A percentile compares a stretch with the other conserved stretches of the same genome.
Conservation (phyloP, 1,140 invertebrate genomes). For the Pogonomyrmex californicus region DNA sequence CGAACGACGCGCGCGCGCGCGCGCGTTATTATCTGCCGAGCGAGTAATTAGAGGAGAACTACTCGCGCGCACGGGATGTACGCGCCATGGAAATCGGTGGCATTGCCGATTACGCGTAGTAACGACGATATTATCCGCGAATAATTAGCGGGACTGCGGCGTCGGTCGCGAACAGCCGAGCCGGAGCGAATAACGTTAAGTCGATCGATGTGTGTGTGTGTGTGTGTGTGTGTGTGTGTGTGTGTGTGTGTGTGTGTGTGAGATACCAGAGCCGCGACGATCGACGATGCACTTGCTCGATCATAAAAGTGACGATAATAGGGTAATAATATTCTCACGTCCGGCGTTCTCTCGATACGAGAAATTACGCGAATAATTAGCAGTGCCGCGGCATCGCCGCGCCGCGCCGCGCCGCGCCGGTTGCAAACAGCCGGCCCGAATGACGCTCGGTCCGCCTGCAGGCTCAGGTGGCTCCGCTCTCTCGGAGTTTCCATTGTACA, state of each 20-base stretch:
- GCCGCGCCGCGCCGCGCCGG: constrained; percentile 41
- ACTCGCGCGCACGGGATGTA: constrained; percentile 8
- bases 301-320: background rate
- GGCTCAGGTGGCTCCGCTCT: constrained; percentile 79
- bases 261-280: no score
- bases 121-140: constrained; percentile 44
- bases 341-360: background rate
- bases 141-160: constrained; percentile 63
- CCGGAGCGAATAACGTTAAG: constrained; percentile 14
- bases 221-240: background rate
- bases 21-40: constrained; percentile 40
- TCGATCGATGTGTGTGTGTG: constrained; percentile 10
- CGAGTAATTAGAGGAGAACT: constrained; percentile 42
- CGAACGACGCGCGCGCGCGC: constrained; percentile 28
- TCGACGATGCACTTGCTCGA: background rate
- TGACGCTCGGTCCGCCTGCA: constrained; percentile 74
- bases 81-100: constrained; percentile 30
- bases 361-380: constrained; percentile 71
- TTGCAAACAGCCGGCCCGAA: constrained; percentile 77
- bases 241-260: constrained; percentile 1
- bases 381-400: constrained; percentile 25
- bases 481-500: constrained; percentile 72
- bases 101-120: constrained; percentile 41
- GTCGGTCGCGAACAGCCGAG: constrained; percentile 67
- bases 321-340: constrained; percentile 31